Conservation (phyloP, 1,140 invertebrate genomes). For the Eciton burchellii region DNA sequence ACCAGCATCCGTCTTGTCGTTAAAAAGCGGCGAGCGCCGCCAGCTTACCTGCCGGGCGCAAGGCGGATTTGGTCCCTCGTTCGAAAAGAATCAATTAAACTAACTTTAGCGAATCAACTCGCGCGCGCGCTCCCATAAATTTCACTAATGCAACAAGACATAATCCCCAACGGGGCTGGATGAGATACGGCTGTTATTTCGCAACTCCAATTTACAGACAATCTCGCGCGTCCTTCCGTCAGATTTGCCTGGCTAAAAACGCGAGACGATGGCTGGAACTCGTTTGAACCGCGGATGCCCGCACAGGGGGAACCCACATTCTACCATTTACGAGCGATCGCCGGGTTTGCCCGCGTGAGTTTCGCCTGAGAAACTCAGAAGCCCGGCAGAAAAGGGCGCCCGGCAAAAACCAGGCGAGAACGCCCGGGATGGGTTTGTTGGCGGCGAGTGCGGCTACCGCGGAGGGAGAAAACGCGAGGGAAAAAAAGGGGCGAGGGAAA, state of each 20-base stretch:
- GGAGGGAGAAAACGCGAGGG: constrained; percentile 27
- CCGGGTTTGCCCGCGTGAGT: constrained; percentile 53
- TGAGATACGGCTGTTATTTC: neutral
- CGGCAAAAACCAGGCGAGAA: constrained; percentile 61
- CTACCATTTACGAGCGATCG: constrained; percentile 57
- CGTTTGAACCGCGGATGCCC: constrained; percentile 44
- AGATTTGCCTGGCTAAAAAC: constrained; percentile 23
- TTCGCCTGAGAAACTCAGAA: constrained; percentile 55
- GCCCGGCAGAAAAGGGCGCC: constrained; percentile 39
- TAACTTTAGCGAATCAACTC: constrained; percentile 17
- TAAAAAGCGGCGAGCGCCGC: constrained; percentile 2
- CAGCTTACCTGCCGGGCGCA: neutral
- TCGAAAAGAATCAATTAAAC: constrained; percentile 9
- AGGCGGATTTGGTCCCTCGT: neutral
- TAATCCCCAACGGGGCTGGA: neutral
- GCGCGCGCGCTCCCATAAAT: neutral
- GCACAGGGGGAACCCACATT: constrained; percentile 36
- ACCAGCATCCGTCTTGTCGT: constrained; percentile 26
- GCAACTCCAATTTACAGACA: constrained; percentile 29
- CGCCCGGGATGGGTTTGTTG: constrained; percentile 52
- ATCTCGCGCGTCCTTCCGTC: neutral
- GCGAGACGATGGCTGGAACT: constrained; percentile 14
- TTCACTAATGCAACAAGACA: neutral
- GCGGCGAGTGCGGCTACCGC: neutral
- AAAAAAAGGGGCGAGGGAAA: constrained; percentile 6